Base-by-base conservation (phyloP, 2,888 invertebrate species). In the Pogonocherus hispidulus region DNA sequence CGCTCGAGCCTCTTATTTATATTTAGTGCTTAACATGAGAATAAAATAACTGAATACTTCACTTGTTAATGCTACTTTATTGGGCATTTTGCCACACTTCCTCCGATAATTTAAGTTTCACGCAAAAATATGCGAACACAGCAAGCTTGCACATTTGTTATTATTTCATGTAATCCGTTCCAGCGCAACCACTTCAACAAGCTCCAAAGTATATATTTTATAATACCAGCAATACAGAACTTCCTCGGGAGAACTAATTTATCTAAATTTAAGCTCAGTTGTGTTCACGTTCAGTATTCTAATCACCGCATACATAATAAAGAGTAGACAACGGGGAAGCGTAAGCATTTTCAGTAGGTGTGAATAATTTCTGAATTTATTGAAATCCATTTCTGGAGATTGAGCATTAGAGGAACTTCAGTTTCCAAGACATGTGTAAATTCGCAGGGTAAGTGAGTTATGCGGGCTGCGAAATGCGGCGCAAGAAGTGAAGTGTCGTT, bases 311-410 rank as follows among this genome's bases (percentile, higher is more conserved):
- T 55, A 41, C 41, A 55, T 55, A 55, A 55, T 55, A 55, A 55
- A 55, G 55, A 19, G 55, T 41, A 55, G 55, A 55, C 55, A 55
- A 55, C 20, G 41, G 41, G 55, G 55, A n/a, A 55, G 37, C 55
- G 41, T 22, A 55, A 41, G 55, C 55, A 55, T 55, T 55, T 55
- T 55, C 55, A 55, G 55, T 47, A 62, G 60, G 60, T 62, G 60
- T 49, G 51, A 60, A 66, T 69, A 71, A 71, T 69, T 71, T 67
- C 56, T 57, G 51, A 64, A 63, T 69, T 71, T 71, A 72, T 72
- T 69, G 65, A 72, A 72, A 72, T 72, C 72, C 55, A 69, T 72
- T 72, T 72, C 67, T 35, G 35, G 35, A 47, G 60, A 49, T 62
- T 62, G 49, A 37, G 60, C 51, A 47, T 62, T 62, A 35, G 35